Base-by-base conservation (phyloP, 2,797 vertebrate genomes). In the Trachops cirrhosus region DNA sequence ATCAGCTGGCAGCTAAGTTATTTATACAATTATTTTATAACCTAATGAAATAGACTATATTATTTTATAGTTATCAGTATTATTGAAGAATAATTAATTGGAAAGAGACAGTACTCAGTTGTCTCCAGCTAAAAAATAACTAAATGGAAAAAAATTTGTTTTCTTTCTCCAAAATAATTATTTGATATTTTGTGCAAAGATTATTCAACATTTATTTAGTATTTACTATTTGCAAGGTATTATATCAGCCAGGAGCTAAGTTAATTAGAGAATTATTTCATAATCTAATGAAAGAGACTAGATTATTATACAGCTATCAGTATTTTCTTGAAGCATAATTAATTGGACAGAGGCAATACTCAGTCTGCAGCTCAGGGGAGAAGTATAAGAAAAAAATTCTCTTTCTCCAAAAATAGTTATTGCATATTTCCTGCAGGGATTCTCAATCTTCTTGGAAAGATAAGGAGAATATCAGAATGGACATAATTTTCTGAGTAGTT, bases 231-330 rank as follows among this genome's bases (percentile, higher is more conserved):
- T 88, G 3, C 5, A 83, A 93, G 29, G 10, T 9, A 74, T 22
- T 67, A 8, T 22, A 78, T 68, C 37, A 83, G 44, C 10, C 9
- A 79, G 29, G 3, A 93, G 19, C 16, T 74, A 70, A 74, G 29
- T 68, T 95, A 75, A 90, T 71, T 83, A 79, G 82, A 86, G 7
- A 86, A 73, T 90, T 84, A 80, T 67, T 94, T 67, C 32, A 93
- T 83, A 26, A 2, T 39, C 9, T 88, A 80, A 83, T 84, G 15
- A 78, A 71, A 44, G n/a, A 88, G 34, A 80, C 11, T 50, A 52
- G 26, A 39, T 93, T 83, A 78, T 94, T 59, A 67, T 87, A 86
- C 19, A 90, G 18, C 9, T 59, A 50, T 93, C 21, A 64, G 15
- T 73, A 75, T 78, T 86, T 89, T 86, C 86, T 41, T 41, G 39